phyloP scores from a whole-genome alignment of 2,888 invertebrate genomes.

The Aethes cnicana region DNA sequence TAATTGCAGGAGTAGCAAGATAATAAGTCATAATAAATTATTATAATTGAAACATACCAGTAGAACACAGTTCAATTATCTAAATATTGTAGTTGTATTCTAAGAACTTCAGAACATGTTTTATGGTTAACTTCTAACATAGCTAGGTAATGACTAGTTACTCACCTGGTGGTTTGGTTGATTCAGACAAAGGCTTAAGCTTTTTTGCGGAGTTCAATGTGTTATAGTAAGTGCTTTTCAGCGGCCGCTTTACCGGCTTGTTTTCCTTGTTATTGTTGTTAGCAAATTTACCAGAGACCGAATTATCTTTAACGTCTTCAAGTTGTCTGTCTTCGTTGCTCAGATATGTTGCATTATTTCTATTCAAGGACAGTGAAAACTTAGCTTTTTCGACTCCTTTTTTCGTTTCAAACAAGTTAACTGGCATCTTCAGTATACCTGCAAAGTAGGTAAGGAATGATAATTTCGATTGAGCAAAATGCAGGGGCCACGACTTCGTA shows the following conservation, averaged over 20 bases:
- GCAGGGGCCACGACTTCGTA: constrained; percentile 36
- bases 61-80: no score
- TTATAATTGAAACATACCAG: no score
- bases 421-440: constrained; percentile 82
- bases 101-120: no score
- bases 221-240: constrained; percentile 62
- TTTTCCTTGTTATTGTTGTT: constrained; percentile 66
- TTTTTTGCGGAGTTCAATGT: constrained; percentile 71
- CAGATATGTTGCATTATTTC: constrained; percentile 70
- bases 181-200: constrained; percentile 63
- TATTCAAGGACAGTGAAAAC: constrained; percentile 70
- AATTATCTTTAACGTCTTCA: constrained; percentile 51
- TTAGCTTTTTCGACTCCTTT: constrained; percentile 70
- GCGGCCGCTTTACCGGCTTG: constrained; percentile 65
- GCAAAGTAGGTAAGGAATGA: constrained; percentile 42
- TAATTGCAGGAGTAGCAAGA: no score
- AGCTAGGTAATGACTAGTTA: neutral
- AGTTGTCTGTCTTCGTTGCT: constrained; percentile 59
- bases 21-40: no score
- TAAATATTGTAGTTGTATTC: no score
- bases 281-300: constrained; percentile 45
- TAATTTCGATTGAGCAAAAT: constrained; percentile 20
- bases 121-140: no score
- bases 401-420: constrained; percentile 72
- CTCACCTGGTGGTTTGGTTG: constrained; percentile 57